phyloP scores from a whole-genome alignment of 2,888 invertebrate species.

The Tachina grossa region DNA sequence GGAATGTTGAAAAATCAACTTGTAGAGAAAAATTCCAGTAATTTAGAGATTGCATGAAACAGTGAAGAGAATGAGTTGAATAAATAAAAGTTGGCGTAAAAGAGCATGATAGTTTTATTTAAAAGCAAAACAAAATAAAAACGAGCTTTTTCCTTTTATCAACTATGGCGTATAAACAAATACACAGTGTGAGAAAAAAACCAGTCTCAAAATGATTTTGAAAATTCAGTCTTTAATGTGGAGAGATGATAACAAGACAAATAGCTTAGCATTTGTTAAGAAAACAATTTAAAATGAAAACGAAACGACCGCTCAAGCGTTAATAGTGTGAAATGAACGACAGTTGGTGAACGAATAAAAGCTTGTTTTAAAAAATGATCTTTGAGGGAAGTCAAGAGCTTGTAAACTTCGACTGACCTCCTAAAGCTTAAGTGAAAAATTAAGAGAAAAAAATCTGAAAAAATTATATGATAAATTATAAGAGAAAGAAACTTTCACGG shows the following conservation, averaged over 20 bases:
- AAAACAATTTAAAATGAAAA: slow-evolving; percentile 46
- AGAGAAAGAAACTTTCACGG: slow-evolving; percentile 39
- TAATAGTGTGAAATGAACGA: slow-evolving; percentile 49
- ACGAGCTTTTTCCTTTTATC: slow-evolving; percentile 42
- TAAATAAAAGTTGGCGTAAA: background rate
- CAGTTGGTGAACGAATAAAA: slow-evolving; percentile 60
- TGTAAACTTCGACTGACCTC: background rate
- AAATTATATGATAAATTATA: background rate
- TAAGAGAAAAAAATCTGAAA: background rate
- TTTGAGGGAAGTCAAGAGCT: slow-evolving; percentile 18
- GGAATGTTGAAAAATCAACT: slow-evolving; percentile 21
- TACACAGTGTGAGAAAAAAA: slow-evolving; percentile 52
- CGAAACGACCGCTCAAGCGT: slow-evolving; percentile 44
- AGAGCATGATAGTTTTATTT: slow-evolving; percentile 19
- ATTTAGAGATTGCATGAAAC: background rate
- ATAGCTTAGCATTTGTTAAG: slow-evolving; percentile 36
- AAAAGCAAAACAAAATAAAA: slow-evolving; percentile 16
- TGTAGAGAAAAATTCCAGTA: background rate
- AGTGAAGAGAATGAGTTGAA: background rate
- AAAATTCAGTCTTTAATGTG: slow-evolving; percentile 66
- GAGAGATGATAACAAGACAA: slow-evolving; percentile 66
- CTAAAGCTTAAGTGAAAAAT: background rate
- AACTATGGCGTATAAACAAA: background rate
- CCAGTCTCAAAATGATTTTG: slow-evolving; percentile 58
- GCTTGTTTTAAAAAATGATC: slow-evolving; percentile 57